Evolutionary conservation across 2,113 vertebrate genomes (phyloP), one percentile per base, ranked within the genome.

Genomic region (rat (Rattus norvegicus)): DNA sequence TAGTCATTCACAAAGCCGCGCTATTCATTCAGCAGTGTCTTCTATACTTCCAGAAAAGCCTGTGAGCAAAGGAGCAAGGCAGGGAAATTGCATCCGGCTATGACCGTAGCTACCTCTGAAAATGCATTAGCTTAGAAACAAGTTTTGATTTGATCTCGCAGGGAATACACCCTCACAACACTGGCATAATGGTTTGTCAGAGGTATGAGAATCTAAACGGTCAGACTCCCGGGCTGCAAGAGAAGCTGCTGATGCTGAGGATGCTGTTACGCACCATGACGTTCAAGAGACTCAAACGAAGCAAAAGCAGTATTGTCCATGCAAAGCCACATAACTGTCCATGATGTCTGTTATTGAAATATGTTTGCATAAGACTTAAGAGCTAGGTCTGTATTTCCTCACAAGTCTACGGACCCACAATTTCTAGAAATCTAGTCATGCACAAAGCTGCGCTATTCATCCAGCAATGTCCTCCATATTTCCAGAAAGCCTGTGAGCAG

Each of bases 291-390:
- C 28, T 17, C 86, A 84, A 33, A 36, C 43, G 43, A 86, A 52
- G 49, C 33, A 43, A 36, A 52, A 81, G 47, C 33, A 81, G 8
- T 59, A 20, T 39, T 30, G 3, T 10, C 26, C 65, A 73, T 73
- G 47, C 59, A 76, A 83, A 83, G 36, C 7, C 2, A 13, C 6
- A 14, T 17, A n/a, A 26, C 16, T 54, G 22, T 33, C 73, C 36
- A 56, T 16, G 5, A 3, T 72, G 5, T 1, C 49, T 94, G 10
- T 47, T 80, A 47, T 49, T 70, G 86, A 94, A 77, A 13, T 59
- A 43, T 76, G 86, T 96, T 96, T 87, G 6, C 70, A 91, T 52
- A 72, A 67, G 16, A 88, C 59, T 90, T 92, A n/a, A 95, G 75
- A 88, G 13, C 30, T 28, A 63, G 49, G 20, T 16, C 33, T 92